Evolutionary conservation across 2,113 vertebrate genomes (phyloP), one percentile per base, ranked within the genome.

Genomic region (rabbit (Oryctolagus cuniculus)): DNA sequence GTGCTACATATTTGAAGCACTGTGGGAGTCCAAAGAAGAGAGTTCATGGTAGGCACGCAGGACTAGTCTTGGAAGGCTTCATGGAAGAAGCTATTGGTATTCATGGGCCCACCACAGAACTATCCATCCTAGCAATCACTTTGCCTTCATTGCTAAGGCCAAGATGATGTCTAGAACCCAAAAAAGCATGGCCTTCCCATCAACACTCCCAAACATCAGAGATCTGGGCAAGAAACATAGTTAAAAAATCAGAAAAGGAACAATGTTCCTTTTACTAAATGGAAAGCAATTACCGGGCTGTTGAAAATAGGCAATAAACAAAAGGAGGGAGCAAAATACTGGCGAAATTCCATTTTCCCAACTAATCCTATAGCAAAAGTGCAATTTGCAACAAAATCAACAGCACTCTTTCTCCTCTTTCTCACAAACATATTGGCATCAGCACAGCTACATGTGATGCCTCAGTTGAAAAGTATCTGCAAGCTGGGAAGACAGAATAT

Each of bases 301-400:
- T 97, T 91, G 95, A 95, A 97, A 97, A 97, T 78, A 95, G 89
- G 79, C 96, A 89, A 78, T 95, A 96, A 95, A 96, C 96, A 97
- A 97, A 97, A 75, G 69, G 70, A 90, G 81, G 55, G 84, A 93
- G 89, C 67, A 74, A 79, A 91, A 91, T 77, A 51, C 77, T 93
- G 95, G 92, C 85, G 93, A 95, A 92, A 94, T 92, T 96, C 85
- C 94, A 95, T 91, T 89, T 88, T 90, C 82, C 73, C 66, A 80
- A 93, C 85, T 96, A 95, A 97, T 87, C 78, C 90, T 79, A 64
- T 75, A 95, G 95, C 74, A 93, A 93, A 94, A 93, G 34, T 89
- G n/a, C 90, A 92, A 94, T 95, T 93, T 93, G 53, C 90, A 93
- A 97, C 74, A 95, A 95, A 96, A 95, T 73, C 87, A 92, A 89